Evolutionary conservation across 1,140 invertebrate genomes (phyloP).

Genomic region (Copidosoma floridanum): DNA sequence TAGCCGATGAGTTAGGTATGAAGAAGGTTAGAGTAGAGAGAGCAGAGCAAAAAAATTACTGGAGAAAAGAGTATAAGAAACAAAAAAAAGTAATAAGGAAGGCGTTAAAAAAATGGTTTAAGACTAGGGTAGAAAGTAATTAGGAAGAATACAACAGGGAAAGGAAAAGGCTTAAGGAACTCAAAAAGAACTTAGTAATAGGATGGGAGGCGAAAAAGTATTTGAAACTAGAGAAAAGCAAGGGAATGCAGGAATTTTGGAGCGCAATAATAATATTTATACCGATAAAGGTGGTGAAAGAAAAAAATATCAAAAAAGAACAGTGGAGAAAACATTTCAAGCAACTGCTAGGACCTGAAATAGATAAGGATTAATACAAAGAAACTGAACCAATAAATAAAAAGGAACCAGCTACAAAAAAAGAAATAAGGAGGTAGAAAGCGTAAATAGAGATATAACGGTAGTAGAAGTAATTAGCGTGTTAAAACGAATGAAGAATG

Average conservation of each 20-base stretch:
- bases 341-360: no score
- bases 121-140: no score
- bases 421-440: background rate
- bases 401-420: background rate
- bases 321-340: background rate
- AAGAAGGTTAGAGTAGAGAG: background rate
- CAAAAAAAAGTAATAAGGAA: background rate
- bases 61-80: background rate
- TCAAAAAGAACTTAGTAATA: no score
- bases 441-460: no score
- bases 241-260: background rate
- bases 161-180: no score
- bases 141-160: background rate
- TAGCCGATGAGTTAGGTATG: background rate
- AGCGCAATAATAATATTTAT: background rate
- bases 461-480: no score
- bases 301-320: background rate
- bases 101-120: background rate
- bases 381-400: no score
- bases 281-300: background rate
- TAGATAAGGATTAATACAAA: background rate
- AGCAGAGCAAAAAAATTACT: background rate
- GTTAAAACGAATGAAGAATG: no score
- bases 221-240: background rate
- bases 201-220: background rate